phyloP scores from a whole-genome alignment of 2,888 invertebrate species.

The Incurvaria masculella region DNA sequence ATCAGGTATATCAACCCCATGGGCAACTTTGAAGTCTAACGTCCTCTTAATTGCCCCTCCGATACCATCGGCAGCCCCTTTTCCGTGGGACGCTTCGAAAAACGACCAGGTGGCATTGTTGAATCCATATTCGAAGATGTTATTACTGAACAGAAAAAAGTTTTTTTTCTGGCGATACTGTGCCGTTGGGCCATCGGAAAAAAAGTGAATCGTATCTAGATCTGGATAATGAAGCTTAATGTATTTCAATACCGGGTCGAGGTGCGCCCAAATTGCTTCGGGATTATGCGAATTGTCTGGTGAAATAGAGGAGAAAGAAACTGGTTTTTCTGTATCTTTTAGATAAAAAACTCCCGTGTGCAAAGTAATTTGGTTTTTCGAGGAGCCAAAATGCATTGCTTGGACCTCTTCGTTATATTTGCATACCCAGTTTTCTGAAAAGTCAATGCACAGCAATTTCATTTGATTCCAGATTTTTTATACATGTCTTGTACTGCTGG shows the following conservation, averaged over 20 bases:
- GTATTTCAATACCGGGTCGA: conserved; percentile 12
- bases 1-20: conserved; percentile 14
- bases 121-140: conserved; percentile 10
- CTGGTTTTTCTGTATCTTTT: conserved; percentile 8
- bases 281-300: conserved; percentile 11
- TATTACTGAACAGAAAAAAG: conserved; percentile 8
- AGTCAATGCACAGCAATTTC: background rate
- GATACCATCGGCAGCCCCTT: conserved; percentile 13
- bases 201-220: conserved; percentile 7
- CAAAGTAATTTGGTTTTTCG: conserved; percentile 12
- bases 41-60: conserved; percentile 12
- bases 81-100: conserved; percentile 8
- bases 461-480: conserved; percentile 1
- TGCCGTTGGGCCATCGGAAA: too few relatives aligned
- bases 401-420: conserved; percentile 9
- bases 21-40: conserved; percentile 12
- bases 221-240: conserved; percentile 10
- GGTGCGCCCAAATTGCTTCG: conserved; percentile 16
- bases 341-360: conserved; percentile 14
- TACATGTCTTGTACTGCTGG: conserved; percentile 9
- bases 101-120: conserved; percentile 10
- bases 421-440: conserved; percentile 7
- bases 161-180: conserved; percentile 11
- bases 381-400: conserved; percentile 9
- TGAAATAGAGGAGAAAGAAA: conserved; percentile 14